A percentile compares a stretch with the other conserved stretches of the same genome.
Evolutionary conservation across 2,797 vertebrate species (phyloP).

Genomic region (Delichon dasypus): DNA sequence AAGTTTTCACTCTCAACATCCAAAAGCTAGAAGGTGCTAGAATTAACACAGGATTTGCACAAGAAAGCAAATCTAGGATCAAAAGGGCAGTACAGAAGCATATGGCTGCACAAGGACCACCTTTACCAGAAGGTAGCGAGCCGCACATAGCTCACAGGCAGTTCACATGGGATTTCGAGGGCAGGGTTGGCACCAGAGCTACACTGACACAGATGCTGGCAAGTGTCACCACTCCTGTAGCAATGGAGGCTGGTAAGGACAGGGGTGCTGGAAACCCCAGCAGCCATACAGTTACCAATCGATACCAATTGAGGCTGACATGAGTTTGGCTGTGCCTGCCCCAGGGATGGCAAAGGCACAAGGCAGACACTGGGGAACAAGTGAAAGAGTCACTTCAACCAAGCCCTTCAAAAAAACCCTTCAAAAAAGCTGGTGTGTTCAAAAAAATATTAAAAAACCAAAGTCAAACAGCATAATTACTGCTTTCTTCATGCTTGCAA

Average conservation of each 20-base stretch:
- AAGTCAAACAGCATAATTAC: neutral
- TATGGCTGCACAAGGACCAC: neutral
- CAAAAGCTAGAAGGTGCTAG: neutral
- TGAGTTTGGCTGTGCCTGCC: fast-evolving
- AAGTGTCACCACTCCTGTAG: neutral
- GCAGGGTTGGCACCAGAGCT: neutral
- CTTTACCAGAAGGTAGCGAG: neutral
- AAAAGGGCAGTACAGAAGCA: neutral
- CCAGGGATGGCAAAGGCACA: fast-evolving
- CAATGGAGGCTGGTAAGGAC: fast-evolving
- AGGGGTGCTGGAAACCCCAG: neutral
- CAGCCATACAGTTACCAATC: fast-evolving
- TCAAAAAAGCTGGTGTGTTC: neutral
- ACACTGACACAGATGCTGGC: fast-evolving
- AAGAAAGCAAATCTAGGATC: neutral
- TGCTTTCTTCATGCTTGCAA: neutral
- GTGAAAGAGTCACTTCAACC: neutral
- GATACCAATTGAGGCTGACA: fast-evolving
- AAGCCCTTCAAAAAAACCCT: neutral
- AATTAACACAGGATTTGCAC: neutral
- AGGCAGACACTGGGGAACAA: neutral
- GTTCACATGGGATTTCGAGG: neutral
- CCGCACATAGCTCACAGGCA: neutral
- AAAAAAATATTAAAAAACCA: neutral
- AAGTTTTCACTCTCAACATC: neutral